These are phyloP conservation scores for Characodon lateralis DNA, from an alignment of 2,797 vertebrate species.

Conservation along the genomic window DNA sequence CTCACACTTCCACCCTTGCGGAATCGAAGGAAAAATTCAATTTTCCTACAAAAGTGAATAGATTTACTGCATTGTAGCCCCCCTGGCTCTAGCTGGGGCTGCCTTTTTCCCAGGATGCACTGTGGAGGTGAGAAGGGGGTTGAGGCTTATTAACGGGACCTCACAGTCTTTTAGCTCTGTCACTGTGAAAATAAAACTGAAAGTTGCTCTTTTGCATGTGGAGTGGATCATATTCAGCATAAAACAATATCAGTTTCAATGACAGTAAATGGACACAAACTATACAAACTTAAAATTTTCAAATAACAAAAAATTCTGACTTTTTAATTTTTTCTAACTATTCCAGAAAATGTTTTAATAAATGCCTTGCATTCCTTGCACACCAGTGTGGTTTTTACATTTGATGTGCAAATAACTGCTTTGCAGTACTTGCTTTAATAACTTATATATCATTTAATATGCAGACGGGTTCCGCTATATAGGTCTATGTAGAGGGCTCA, in stretches of 20 bases:
- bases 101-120: conserved; percentile 68
- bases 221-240: neutral
- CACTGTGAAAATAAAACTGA: conserved; percentile 26
- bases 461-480: neutral
- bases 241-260: neutral
- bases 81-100: conserved; percentile 59
- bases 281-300: neutral
- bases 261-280: neutral
- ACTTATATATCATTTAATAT: neutral
- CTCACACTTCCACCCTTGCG: conserved; percentile 40
- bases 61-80: conserved; percentile 71
- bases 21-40: conserved; percentile 80
- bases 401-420: conserved; percentile 8
- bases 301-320: neutral
- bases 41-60: conserved; percentile 83
- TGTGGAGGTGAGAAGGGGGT: conserved; percentile 3
- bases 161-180: conserved; percentile 55
- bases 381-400: neutral
- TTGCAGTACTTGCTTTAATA: neutral
- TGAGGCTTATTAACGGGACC: conserved; percentile 60
- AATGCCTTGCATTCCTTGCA: neutral
- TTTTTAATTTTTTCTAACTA: neutral
- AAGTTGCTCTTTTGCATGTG: conserved; percentile 4
- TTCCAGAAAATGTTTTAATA: conserved; percentile 1
- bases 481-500: neutral